phyloP scores from a whole-genome alignment of 2,113 vertebrate species.

The Halcyon malimbica region DNA sequence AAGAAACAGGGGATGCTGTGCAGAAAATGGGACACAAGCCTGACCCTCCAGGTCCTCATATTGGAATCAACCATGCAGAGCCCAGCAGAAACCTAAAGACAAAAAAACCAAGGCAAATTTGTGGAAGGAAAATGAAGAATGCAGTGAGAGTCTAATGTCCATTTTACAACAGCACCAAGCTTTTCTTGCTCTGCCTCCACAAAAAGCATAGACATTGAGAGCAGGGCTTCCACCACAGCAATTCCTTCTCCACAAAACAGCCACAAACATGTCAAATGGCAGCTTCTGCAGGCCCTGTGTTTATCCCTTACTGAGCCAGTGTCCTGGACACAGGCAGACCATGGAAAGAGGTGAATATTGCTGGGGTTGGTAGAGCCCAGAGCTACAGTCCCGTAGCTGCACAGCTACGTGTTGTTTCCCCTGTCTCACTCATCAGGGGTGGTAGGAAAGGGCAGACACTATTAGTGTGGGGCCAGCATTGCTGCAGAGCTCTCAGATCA shows the following conservation, averaged over 20 bases:
- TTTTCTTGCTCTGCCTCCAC: background rate
- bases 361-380: accelerated
- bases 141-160: accelerated
- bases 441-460: background rate
- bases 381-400: background rate
- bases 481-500: background rate
- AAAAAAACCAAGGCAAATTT: background rate
- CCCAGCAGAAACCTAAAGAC: background rate
- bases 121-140: background rate
- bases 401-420: accelerated
- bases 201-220: accelerated
- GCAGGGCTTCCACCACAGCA: background rate
- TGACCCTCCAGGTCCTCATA: background rate
- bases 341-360: background rate
- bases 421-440: accelerated
- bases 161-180: background rate
- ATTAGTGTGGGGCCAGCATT: background rate
- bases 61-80: accelerated
- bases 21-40: accelerated
- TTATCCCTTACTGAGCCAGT: background rate
- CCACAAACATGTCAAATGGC: accelerated
- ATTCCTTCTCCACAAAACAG: background rate
- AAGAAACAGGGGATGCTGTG: background rate
- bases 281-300: background rate
- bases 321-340: background rate